Base-by-base conservation (phyloP, 1,140 invertebrate genomes). In the Drosophila cardini region DNA sequence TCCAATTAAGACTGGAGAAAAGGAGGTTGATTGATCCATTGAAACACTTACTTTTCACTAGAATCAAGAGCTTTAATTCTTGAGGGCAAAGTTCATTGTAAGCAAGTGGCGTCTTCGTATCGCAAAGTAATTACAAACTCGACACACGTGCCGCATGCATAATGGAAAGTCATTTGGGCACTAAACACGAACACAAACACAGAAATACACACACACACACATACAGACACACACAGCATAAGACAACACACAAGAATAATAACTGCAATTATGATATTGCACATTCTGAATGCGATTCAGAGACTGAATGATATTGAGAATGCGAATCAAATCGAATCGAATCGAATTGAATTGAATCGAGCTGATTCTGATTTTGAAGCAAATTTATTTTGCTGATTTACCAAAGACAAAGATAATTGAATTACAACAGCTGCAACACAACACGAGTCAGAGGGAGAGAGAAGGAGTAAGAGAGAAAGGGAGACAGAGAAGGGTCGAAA, bases 391-490 rank as follows among this genome's bases (percentile, higher is more conserved):
- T 83, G 68, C 83, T 86, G 83, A 86, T 86, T 87, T 86, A 69
- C 80, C 80, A 87, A 87, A 87, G 84, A 89, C 84, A 87, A 84
- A 87, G 70, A 89, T 89, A 87, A 87, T 87, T 87, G 69, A 87
- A 87, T 87, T 87, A 89, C 76, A 77, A 56, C 74, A 79, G 78
- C 64, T 81, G 78, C 62, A 64, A 18, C 53, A 60, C 13, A 38
- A 38, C 32, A 55, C 52, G 34, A 55, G 21, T n/a, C 13, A 21
- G 10, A 26, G 18, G n/a, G 45, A 26, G 18, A 48, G 18, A 30
- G 5, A 48, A 4, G n/a, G 10, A 40, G 36, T 2, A 4, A 38
- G 10, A 40, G 10, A 40, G 36, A 11, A 4, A 38, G 3, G 36
- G 0, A 40, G 10, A 40, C 10, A 0, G 11, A n/a, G 38, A 2